A percentile compares a stretch with the other conserved stretches of the same genome.
phyloP scores from a whole-genome alignment of 1,140 invertebrate species.

The Wiebesia pumilae region DNA sequence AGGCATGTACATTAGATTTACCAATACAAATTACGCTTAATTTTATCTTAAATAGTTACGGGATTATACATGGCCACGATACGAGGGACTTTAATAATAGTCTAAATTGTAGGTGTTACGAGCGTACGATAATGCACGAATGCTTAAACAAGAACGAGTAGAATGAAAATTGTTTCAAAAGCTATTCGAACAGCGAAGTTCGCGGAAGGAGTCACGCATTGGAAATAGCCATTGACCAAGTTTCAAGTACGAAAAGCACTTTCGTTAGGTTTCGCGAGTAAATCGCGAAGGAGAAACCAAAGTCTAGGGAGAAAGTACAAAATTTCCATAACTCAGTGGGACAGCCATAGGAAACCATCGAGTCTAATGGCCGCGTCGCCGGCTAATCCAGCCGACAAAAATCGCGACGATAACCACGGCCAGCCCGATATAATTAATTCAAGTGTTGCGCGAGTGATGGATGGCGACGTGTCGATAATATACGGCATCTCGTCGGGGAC shows the following conservation, averaged over 20 bases:
- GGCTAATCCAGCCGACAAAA: slow-evolving; percentile 5
- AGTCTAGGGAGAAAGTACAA: too few species aligned
- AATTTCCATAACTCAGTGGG: background rate
- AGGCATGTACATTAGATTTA: background rate
- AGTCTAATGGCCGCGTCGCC: background rate
- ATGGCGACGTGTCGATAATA: background rate
- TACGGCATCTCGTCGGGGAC: background rate
- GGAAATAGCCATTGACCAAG: background rate
- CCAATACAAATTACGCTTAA: background rate
- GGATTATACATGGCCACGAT: background rate
- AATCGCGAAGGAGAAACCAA: background rate
- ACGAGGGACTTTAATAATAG: background rate
- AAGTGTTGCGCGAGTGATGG: background rate
- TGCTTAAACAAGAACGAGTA: background rate
- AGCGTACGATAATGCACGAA: background rate
- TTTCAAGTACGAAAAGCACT: background rate
- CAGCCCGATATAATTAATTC: background rate
- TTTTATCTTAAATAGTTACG: background rate
- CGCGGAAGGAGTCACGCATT: too few species aligned
- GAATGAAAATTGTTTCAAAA: background rate
- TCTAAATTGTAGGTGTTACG: background rate
- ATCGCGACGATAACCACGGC: background rate
- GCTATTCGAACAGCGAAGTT: too few species aligned
- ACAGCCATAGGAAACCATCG: background rate
- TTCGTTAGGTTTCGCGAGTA: background rate